These are phyloP conservation scores for Centropyge bicolor DNA, from an alignment of 2,797 vertebrate species.

Conservation along the genomic window DNA sequence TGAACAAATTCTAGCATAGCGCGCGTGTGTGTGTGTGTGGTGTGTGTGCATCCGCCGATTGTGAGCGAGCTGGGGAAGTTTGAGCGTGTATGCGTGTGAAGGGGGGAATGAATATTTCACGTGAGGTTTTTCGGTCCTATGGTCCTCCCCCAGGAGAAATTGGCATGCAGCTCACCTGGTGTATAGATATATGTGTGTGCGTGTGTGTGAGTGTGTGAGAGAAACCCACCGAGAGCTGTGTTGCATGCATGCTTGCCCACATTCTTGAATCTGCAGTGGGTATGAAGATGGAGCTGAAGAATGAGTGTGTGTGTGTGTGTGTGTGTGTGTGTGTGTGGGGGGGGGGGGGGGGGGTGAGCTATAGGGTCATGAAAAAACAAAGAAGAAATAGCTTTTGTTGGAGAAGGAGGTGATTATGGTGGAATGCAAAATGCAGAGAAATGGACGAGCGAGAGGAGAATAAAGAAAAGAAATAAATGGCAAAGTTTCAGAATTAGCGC, in stretches of 20 bases:
- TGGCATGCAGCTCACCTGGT: constrained; percentile 27
- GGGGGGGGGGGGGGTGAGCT: too few relatives aligned
- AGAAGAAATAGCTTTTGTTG: background rate
- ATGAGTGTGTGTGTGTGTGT: too few relatives aligned
- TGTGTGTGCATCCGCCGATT: background rate
- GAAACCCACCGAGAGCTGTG: constrained; percentile 27
- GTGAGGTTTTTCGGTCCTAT: background rate
- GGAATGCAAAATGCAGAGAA: background rate
- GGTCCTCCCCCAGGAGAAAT: constrained; percentile 16
- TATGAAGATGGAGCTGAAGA: constrained; percentile 10
- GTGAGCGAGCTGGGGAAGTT: background rate
- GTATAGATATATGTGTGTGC: background rate
- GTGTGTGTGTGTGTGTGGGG: too few relatives aligned
- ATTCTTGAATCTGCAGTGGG: constrained; percentile 24
- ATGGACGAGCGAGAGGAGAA: background rate
- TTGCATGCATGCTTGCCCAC: background rate
- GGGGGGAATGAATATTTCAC: constrained; percentile 18
- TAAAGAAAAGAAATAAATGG: constrained; percentile 6
- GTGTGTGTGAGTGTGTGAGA: background rate
- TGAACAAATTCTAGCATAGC: constrained; percentile 28
- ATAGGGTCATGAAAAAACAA: background rate
- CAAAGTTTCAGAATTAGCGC: background rate
- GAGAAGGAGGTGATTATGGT: background rate
- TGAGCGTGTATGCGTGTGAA: constrained; percentile 10
- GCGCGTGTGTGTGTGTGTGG: background rate